These are phyloP conservation scores for Calliphora vomitoria DNA, from an alignment of 2,888 invertebrate genomes.

Conservation along the genomic window DNA sequence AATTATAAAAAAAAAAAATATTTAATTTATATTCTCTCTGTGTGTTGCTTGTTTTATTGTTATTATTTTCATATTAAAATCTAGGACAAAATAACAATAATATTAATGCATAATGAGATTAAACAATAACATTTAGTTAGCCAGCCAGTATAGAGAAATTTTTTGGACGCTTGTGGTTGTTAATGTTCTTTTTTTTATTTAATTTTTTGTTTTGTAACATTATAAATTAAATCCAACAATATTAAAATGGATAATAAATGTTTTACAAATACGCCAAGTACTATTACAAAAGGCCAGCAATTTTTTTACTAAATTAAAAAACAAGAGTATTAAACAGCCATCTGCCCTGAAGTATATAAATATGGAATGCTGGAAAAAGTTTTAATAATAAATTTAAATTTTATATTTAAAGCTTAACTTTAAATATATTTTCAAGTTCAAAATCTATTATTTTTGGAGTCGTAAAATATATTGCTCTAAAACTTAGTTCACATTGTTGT, in stretches of 20 bases:
- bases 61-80: not conserved
- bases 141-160: too few species aligned
- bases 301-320: not conserved
- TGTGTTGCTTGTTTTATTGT: not conserved
- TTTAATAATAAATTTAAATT: not conserved
- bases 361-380: not conserved
- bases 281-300: not conserved
- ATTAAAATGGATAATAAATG: conserved; percentile 13
- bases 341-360: not conserved
- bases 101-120: conserved; percentile 22
- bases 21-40: not conserved
- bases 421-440: not conserved
- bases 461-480: too few species aligned
- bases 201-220: not conserved
- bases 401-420: not conserved
- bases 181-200: too few species aligned
- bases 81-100: conserved; percentile 17
- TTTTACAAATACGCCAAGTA: not conserved
- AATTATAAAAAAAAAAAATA: conserved; percentile 1
- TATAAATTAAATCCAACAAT: conserved; percentile 16
- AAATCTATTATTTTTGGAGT: too few species aligned
- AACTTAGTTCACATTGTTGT: too few species aligned
- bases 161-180: not conserved
- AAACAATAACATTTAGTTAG: conserved; percentile 18
- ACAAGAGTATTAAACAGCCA: not conserved